Evolutionary conservation across 2,888 invertebrate species (phyloP).

Genomic region (Habroteleia sp.): DNA sequence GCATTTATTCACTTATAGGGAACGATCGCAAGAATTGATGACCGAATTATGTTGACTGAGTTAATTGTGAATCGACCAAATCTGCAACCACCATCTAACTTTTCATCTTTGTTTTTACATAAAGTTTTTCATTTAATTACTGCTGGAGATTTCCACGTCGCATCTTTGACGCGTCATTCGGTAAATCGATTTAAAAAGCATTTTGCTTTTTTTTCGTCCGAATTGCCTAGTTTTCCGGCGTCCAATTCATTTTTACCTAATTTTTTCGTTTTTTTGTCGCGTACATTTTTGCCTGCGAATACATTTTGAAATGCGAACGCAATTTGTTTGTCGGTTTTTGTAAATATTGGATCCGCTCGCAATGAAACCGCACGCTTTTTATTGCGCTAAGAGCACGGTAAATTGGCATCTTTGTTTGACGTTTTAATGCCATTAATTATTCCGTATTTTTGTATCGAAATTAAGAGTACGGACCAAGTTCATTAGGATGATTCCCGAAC

Average conservation of each 20-base stretch:
- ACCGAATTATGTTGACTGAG: slow-evolving; percentile 35
- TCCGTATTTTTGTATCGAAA: slow-evolving; percentile 14
- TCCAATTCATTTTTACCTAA: not conserved
- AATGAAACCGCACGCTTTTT: not conserved
- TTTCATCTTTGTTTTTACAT: no score
- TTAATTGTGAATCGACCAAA: slow-evolving; percentile 24
- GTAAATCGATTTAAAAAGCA: slow-evolving; percentile 22
- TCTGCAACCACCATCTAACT: no score
- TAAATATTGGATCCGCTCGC: slow-evolving; percentile 9
- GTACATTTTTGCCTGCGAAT: slow-evolving; percentile 1
- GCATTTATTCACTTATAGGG: slow-evolving; percentile 30
- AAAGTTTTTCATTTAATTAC: slow-evolving; percentile 10
- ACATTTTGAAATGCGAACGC: no score
- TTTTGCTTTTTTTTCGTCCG: slow-evolving; percentile 1
- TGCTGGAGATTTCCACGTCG: not conserved
- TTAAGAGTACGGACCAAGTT: slow-evolving; percentile 10
- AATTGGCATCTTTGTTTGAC: slow-evolving; percentile 28
- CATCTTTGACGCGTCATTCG: slow-evolving; percentile 3
- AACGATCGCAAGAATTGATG: slow-evolving; percentile 19
- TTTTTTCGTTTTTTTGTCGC: slow-evolving; percentile 7
- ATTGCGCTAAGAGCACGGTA: not conserved
- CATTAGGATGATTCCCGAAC: slow-evolving; percentile 20
- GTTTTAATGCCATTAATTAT: slow-evolving; percentile 21
- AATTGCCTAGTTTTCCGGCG: no score
- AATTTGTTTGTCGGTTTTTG: slow-evolving; percentile 15